Percentiles rank a stretch among this genome's conserved stretches.
phyloP scores from a whole-genome alignment of 2,888 invertebrate genomes.

The Himalopsyche japonica region DNA sequence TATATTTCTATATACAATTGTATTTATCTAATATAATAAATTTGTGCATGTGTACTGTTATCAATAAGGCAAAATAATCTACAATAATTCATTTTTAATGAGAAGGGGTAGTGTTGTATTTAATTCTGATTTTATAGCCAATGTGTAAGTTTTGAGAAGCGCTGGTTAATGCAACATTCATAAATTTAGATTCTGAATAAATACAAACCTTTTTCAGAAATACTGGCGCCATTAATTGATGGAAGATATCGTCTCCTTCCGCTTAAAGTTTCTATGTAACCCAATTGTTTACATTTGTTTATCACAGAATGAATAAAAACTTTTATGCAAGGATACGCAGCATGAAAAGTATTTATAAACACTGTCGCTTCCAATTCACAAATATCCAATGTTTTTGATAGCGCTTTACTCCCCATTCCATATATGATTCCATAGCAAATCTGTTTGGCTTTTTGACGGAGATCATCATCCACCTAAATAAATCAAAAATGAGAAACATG shows the following conservation, averaged over 20 bases:
- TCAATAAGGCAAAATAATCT: too few relatives aligned
- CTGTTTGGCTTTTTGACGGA: conserved; percentile 87
- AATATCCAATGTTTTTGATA: conserved; percentile 79
- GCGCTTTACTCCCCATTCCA: conserved; percentile 87
- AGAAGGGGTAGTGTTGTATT: too few relatives aligned
- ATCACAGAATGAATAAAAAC: conserved; percentile 59
- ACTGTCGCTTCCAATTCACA: conserved; percentile 76
- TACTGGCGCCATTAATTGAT: conserved; percentile 67
- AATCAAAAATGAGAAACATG: not conserved
- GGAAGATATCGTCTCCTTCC: conserved; percentile 80
- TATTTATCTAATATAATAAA: too few relatives aligned
- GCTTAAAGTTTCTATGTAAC: conserved; percentile 83
- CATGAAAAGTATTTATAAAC: conserved; percentile 82
- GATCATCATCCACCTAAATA: conserved; percentile 69
- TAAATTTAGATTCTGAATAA: not conserved
- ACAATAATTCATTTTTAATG: too few relatives aligned
- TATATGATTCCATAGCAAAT: conserved; percentile 97
- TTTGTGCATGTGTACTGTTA: too few relatives aligned
- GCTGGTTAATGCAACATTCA: not conserved
- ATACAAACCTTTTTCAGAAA: conserved; percentile 63
- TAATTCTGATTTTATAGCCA: too few relatives aligned
- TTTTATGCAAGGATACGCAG: conserved; percentile 72
- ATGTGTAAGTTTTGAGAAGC: not conserved
- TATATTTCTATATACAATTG: too few relatives aligned
- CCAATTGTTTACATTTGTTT: conserved; percentile 68